phyloP scores from a whole-genome alignment of 2,888 invertebrate species.

The Rhabditoides inermis region DNA sequence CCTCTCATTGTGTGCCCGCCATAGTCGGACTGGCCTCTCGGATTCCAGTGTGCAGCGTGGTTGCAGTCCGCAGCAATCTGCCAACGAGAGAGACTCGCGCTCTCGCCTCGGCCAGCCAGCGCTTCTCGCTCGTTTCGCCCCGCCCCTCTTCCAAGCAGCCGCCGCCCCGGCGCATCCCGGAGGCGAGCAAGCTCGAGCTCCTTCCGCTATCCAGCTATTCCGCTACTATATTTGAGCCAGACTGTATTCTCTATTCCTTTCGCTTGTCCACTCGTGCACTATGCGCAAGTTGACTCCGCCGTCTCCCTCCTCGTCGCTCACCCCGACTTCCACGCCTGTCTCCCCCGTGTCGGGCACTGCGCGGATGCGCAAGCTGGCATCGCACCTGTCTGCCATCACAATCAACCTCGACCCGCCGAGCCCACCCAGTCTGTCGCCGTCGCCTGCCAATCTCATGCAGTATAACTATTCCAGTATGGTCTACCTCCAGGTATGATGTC shows the following conservation, averaged over 20 bases:
- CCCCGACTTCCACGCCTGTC: neutral
- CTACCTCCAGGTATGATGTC: no score
- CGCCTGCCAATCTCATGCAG: slow-evolving; percentile 9
- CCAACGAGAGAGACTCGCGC: no score
- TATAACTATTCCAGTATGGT: neutral
- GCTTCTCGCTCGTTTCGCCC: neutral
- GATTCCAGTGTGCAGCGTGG: no score
- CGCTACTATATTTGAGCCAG: no score
- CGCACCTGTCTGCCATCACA: slow-evolving; percentile 37
- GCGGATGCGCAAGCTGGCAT: slow-evolving; percentile 39
- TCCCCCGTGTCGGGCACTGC: slow-evolving; percentile 4
- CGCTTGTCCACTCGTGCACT: neutral
- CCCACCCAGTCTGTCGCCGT: slow-evolving; percentile 25
- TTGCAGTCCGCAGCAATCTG: no score
- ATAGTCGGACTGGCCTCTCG: no score
- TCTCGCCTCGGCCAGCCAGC: no score
- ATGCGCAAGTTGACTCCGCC: neutral
- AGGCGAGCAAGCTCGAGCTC: no score
- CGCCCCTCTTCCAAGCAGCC: neutral
- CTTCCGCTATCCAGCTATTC: no score
- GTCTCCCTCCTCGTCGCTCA: neutral
- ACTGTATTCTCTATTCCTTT: no score
- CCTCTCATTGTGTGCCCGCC: no score
- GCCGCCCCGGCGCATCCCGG: neutral
- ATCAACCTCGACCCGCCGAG: slow-evolving; percentile 43